Percentiles rank a stretch among this genome's conserved stretches.
Conservation (phyloP, 2,113 vertebrate genomes). For the Ceuthmochares aereus region DNA sequence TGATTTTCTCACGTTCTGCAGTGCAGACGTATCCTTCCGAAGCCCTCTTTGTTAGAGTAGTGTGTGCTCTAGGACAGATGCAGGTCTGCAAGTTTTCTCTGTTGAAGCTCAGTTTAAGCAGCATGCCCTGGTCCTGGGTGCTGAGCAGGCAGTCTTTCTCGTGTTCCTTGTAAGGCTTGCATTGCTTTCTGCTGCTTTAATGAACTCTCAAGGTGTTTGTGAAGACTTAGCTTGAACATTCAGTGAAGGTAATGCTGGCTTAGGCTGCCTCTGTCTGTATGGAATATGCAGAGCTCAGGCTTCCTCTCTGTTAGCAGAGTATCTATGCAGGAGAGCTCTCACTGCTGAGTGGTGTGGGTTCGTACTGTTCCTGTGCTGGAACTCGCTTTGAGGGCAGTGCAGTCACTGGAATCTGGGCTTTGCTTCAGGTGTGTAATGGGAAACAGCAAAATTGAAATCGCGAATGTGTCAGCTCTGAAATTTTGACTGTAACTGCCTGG, state of each 20-base stretch:
- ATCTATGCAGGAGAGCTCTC: neutral
- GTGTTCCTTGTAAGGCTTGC: neutral
- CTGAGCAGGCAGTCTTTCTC: neutral
- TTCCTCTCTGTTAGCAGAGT: neutral
- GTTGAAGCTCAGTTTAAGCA: neutral
- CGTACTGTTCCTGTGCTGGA: neutral
- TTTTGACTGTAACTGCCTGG: neutral
- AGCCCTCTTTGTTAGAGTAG: neutral
- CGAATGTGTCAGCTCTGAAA: neutral
- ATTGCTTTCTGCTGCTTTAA: neutral
- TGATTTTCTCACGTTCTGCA: neutral
- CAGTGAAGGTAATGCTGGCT: neutral
- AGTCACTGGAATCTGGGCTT: neutral
- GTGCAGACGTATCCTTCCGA: neutral
- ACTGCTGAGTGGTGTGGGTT: neutral
- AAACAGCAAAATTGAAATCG: neutral
- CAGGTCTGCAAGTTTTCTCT: neutral
- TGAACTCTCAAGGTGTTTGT: neutral
- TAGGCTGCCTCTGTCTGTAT: neutral
- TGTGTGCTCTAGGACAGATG: neutral
- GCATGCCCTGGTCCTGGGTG: neutral
- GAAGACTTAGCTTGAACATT: neutral
- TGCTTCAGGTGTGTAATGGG: neutral
- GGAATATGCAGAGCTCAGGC: neutral
- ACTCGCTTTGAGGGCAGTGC: neutral